Conservation (phyloP, 2,888 invertebrate genomes). For the Pyrgus malvae region DNA sequence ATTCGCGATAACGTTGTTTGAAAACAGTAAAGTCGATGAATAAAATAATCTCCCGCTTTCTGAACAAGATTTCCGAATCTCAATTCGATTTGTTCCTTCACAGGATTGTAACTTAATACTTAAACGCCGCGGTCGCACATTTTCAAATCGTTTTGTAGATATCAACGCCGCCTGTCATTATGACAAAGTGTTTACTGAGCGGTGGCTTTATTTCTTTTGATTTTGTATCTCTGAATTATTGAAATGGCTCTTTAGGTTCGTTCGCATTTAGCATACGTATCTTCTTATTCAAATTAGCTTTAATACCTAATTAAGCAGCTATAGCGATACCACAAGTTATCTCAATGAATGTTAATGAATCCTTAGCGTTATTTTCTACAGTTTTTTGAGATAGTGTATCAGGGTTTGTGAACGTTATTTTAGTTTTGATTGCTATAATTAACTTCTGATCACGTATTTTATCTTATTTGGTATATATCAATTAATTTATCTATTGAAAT, state of each 20-base stretch:
- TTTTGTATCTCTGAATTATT: constrained; percentile 32
- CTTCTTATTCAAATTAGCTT: constrained; percentile 18
- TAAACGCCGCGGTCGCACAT: constrained; percentile 55
- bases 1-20: constrained; percentile 54
- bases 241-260: constrained; percentile 32
- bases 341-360: constrained; percentile 20
- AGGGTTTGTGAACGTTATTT: constrained; percentile 3
- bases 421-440: constrained; percentile 3
- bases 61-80: constrained; percentile 53
- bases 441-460: constrained; percentile 2
- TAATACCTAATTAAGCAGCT: constrained; percentile 14
- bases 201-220: constrained; percentile 39
- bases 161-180: constrained; percentile 56
- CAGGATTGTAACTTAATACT: constrained; percentile 64
- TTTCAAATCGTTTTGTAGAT: constrained; percentile 53
- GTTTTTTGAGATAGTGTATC: constrained; percentile 12
- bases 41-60: constrained; percentile 56
- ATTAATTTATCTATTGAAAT: constrained; percentile 18
- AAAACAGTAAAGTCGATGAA: constrained; percentile 56
- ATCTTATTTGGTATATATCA: constrained; percentile 1
- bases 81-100: constrained; percentile 57
- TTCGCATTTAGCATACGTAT: constrained; percentile 14
- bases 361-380: constrained; percentile 21
- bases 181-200: constrained; percentile 60
- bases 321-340: constrained; percentile 11